These are phyloP conservation scores for Mustela erminea DNA, from an alignment of 2,797 vertebrate species.

Conservation along the genomic window DNA sequence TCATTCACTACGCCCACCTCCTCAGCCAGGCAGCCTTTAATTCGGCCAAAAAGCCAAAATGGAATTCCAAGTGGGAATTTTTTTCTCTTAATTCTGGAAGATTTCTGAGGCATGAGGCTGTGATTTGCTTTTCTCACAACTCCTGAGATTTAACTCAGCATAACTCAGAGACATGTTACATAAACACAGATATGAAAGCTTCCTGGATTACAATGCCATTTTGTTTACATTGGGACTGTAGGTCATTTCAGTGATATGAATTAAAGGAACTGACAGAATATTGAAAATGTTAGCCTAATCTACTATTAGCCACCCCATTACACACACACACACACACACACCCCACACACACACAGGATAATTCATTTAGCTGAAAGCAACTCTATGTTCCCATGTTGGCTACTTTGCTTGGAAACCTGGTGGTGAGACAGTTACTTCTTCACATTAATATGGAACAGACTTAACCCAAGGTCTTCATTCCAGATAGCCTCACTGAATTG, in stretches of 20 bases:
- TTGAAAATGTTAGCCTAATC: background rate
- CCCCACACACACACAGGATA: background rate
- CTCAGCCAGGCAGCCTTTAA: background rate
- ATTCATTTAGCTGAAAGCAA: slow-evolving; percentile 63
- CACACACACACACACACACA: too few species aligned
- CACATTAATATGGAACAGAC: slow-evolving; percentile 81
- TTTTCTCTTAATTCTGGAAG: background rate
- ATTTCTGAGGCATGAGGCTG: background rate
- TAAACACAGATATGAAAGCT: slow-evolving; percentile 43
- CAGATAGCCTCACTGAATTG: slow-evolving; percentile 82
- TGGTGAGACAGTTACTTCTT: slow-evolving; percentile 75
- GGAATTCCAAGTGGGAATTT: background rate
- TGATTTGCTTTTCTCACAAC: background rate
- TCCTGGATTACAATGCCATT: background rate
- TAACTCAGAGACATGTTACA: background rate
- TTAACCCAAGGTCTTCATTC: slow-evolving; percentile 82
- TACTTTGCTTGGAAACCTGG: slow-evolving; percentile 72
- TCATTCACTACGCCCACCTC: slow-evolving; percentile 4
- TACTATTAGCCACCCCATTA: too few species aligned
- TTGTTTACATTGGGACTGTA: background rate
- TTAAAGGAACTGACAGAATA: slow-evolving; percentile 30
- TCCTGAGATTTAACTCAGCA: background rate
- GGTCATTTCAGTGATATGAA: background rate
- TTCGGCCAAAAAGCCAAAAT: background rate
- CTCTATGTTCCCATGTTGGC: slow-evolving; percentile 65